Percentiles rank a stretch among this genome's conserved stretches.
Conservation (phyloP, 2,888 invertebrate genomes). For the Allolobophora icterica region DNA sequence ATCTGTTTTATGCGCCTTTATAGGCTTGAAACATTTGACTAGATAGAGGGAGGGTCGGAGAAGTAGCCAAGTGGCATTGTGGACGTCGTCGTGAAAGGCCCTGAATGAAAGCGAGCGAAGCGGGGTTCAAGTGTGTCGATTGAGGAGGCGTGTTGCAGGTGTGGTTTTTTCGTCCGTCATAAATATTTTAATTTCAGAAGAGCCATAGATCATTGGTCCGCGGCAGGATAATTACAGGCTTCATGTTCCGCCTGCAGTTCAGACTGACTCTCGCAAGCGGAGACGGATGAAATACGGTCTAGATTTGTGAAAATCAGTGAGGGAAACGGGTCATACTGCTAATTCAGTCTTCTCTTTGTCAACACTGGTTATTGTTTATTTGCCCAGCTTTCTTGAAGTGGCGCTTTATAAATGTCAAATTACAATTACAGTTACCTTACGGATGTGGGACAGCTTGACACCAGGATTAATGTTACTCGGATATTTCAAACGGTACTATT, state of each 20-base stretch:
- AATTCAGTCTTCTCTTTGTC: not conserved
- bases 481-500: too few species aligned
- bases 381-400: too few species aligned
- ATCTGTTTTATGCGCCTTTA: not conserved
- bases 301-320: not conserved
- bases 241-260: not conserved
- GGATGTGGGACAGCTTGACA: too few species aligned
- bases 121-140: not conserved
- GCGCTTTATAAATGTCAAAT: too few species aligned
- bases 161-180: not conserved
- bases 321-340: not conserved
- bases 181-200: not conserved
- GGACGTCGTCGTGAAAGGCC: not conserved
- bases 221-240: not conserved
- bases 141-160: not conserved
- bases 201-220: not conserved
- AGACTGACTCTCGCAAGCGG: not conserved
- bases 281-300: conserved; percentile 2
- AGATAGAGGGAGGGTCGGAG: not conserved
- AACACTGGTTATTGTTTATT: not conserved
- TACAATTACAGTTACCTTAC: too few species aligned
- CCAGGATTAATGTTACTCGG: too few species aligned
- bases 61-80: not conserved
- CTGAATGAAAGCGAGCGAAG: not conserved
- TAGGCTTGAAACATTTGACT: not conserved